Percentiles rank a stretch among this genome's conserved stretches.
Conservation (phyloP, 2,113 vertebrate species). For the Pelmatolapia mariae region DNA sequence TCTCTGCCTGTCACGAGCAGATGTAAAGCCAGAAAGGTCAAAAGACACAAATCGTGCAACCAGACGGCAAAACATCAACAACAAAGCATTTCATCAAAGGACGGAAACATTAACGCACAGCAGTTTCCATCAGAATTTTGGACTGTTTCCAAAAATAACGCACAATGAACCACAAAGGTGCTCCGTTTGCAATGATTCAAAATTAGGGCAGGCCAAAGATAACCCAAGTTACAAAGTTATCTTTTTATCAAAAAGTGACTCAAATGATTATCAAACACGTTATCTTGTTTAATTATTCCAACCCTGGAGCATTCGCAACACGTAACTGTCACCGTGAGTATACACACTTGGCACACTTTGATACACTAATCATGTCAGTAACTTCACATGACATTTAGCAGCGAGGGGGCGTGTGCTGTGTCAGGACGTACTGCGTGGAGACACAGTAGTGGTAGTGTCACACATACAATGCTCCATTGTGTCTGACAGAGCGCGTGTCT, state of each 20-base stretch:
- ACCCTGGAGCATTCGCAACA: not conserved
- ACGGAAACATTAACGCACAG: fast-evolving
- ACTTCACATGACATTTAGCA: slow-evolving; percentile 37
- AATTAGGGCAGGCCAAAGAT: not conserved
- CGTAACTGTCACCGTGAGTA: not conserved
- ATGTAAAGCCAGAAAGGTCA: not conserved
- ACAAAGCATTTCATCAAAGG: not conserved
- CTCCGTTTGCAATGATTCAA: not conserved
- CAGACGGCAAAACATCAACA: not conserved
- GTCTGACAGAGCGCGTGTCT: not conserved
- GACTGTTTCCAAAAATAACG: not conserved
- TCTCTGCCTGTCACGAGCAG: not conserved
- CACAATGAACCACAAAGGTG: not conserved
- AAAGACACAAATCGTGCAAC: not conserved
- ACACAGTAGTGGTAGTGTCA: slow-evolving; percentile 35
- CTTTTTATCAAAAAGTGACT: not conserved
- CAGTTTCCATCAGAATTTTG: not conserved
- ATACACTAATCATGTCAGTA: not conserved
- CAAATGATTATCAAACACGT: fast-evolving
- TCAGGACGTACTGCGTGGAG: slow-evolving; percentile 5
- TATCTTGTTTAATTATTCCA: not conserved
- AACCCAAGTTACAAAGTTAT: not conserved
- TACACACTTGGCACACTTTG: not conserved
- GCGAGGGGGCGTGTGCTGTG: slow-evolving; percentile 37
- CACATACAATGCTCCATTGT: slow-evolving; percentile 49